Conservation (phyloP, 2,888 invertebrate genomes). For the Noctua fimbriata region DNA sequence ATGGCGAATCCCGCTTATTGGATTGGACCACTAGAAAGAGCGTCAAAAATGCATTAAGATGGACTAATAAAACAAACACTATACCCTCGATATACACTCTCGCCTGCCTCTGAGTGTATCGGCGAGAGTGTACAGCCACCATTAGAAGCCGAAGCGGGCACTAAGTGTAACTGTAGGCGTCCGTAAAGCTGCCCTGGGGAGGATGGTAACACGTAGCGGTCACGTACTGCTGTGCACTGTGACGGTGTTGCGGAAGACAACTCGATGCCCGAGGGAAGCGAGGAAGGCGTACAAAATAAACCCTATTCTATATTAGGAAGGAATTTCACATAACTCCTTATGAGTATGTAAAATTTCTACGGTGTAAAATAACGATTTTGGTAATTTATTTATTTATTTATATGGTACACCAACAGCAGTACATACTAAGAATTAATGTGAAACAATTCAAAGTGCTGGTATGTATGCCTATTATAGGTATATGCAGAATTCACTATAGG, state of each 20-base stretch:
- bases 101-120: too few species aligned
- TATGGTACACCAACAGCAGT: too few species aligned
- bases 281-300: background rate
- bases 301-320: background rate
- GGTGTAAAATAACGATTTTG: background rate
- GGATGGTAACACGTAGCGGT: background rate
- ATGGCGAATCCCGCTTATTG: too few species aligned
- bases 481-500: too few species aligned
- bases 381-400: too few species aligned
- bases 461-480: too few species aligned
- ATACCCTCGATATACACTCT: too few species aligned
- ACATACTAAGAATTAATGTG: too few species aligned
- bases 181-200: background rate
- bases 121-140: background rate
- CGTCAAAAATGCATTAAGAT: background rate
- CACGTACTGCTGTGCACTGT: background rate
- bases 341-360: background rate
- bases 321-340: background rate
- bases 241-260: background rate
- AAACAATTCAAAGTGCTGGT: too few species aligned
- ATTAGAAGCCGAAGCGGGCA: background rate
- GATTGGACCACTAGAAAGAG: too few species aligned
- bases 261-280: background rate
- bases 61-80: background rate
- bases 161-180: background rate